Percentiles rank a stretch among this genome's conserved stretches.
Conservation (phyloP, 2,888 invertebrate genomes). For the Scaptomyza tumidula region DNA sequence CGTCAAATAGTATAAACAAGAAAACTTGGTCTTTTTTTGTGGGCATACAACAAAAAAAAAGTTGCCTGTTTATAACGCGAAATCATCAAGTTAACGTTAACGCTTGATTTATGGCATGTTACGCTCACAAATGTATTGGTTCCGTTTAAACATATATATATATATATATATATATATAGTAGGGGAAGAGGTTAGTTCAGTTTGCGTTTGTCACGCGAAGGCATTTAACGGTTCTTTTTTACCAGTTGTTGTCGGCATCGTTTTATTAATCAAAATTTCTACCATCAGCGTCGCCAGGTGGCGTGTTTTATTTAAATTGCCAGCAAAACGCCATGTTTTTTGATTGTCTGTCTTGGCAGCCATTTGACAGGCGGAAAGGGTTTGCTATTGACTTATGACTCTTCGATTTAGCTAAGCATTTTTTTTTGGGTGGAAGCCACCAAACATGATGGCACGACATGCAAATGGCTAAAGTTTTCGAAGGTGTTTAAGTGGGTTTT, state of each 20-base stretch:
- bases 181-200: slow-evolving; percentile 10
- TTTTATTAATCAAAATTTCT: slow-evolving; percentile 70
- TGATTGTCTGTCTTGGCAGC: slow-evolving; percentile 40
- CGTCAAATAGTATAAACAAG: slow-evolving; percentile 56
- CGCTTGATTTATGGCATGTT: slow-evolving; percentile 76
- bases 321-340: slow-evolving; percentile 51
- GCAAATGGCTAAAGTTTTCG: slow-evolving; percentile 38
- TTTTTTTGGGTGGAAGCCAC: neutral
- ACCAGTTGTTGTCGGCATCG: slow-evolving; percentile 39
- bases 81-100: slow-evolving; percentile 76
- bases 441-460: slow-evolving; percentile 46
- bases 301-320: slow-evolving; percentile 72
- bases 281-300: slow-evolving; percentile 51
- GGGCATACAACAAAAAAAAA: slow-evolving; percentile 54
- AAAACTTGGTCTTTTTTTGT: slow-evolving; percentile 32
- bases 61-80: slow-evolving; percentile 76
- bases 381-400: slow-evolving; percentile 68
- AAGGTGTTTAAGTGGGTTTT: slow-evolving; percentile 26
- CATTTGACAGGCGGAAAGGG: slow-evolving; percentile 71
- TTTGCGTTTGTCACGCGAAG: slow-evolving; percentile 78
- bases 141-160: slow-evolving; percentile 62
- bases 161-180: neutral
- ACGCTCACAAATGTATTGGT: slow-evolving; percentile 73
- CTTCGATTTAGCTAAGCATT: slow-evolving; percentile 35
- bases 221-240: slow-evolving; percentile 63